A percentile compares a stretch with the other conserved stretches of the same genome.
phyloP scores from a whole-genome alignment of 2,888 invertebrate species.

The Thera obeliscata region DNA sequence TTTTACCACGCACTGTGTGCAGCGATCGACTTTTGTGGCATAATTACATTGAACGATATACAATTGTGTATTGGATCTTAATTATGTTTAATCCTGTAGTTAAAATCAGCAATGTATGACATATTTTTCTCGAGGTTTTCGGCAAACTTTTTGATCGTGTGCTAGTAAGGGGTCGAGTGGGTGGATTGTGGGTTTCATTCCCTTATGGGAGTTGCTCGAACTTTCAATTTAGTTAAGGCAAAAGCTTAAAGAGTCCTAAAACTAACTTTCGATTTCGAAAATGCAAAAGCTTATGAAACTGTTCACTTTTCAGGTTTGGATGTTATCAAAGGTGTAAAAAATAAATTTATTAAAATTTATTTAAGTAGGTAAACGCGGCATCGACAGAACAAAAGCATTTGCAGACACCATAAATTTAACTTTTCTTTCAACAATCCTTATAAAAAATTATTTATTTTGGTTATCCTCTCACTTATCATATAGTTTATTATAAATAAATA shows the following conservation, averaged over 20 bases:
- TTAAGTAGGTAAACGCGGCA: slow-evolving; percentile 37
- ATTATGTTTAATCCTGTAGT: slow-evolving; percentile 14
- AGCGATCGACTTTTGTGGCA: slow-evolving; percentile 10
- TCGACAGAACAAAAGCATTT: slow-evolving; percentile 60
- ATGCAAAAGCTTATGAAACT: background rate
- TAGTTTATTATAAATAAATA: slow-evolving; percentile 46
- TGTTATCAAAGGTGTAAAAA: background rate
- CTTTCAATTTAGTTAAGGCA: background rate
- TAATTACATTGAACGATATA: slow-evolving; percentile 15
- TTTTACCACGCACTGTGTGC: slow-evolving; percentile 33
- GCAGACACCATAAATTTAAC: slow-evolving; percentile 50
- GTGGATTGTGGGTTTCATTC: background rate
- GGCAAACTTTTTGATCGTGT: background rate
- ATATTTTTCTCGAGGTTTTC: slow-evolving; percentile 30
- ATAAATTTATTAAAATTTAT: background rate
- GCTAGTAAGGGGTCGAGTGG: background rate
- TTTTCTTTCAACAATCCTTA: slow-evolving; percentile 57
- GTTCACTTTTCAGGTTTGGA: no score
- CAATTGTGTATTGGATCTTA: slow-evolving; percentile 12
- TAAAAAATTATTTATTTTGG: slow-evolving; percentile 52
- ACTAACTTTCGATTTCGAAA: background rate
- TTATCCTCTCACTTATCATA: slow-evolving; percentile 44
- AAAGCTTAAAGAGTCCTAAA: background rate
- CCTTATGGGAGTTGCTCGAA: background rate
- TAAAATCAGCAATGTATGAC: slow-evolving; percentile 23